These are phyloP conservation scores for Dryobota labecula DNA, from an alignment of 2,888 invertebrate species.

Conservation along the genomic window DNA sequence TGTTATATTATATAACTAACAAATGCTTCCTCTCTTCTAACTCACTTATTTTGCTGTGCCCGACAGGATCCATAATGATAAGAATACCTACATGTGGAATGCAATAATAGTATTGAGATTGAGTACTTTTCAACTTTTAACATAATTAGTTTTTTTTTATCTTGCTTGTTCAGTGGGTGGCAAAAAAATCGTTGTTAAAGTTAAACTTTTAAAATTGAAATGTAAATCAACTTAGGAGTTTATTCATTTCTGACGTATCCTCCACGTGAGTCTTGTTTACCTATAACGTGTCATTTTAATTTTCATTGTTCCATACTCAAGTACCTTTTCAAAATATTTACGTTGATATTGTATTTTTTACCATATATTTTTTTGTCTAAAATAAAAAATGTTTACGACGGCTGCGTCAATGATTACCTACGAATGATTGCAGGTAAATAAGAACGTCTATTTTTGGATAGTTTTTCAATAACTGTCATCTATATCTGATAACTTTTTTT, in stretches of 20 bases:
- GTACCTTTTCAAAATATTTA: neutral
- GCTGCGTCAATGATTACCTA: constrained; percentile 35
- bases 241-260: neutral
- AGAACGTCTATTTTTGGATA: constrained; percentile 9
- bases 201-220: neutral
- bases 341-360: neutral
- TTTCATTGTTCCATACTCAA: constrained; percentile 2
- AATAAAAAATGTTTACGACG: constrained; percentile 50
- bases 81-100: too few species aligned
- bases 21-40: too few species aligned
- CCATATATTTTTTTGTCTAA: neutral
- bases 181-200: neutral
- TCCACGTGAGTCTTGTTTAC: constrained; percentile 15
- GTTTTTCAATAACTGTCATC: neutral
- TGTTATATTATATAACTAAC: too few species aligned
- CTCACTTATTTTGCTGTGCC: too few species aligned
- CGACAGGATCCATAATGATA: too few species aligned
- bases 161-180: neutral
- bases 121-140: constrained; percentile 10
- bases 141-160: neutral
- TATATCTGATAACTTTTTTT: neutral
- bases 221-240: neutral
- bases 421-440: constrained; percentile 17
- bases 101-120: too few species aligned
- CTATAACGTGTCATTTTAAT: constrained; percentile 1